phyloP scores from a whole-genome alignment of 2,888 invertebrate genomes.

The Caenorhabditis wallacei region DNA sequence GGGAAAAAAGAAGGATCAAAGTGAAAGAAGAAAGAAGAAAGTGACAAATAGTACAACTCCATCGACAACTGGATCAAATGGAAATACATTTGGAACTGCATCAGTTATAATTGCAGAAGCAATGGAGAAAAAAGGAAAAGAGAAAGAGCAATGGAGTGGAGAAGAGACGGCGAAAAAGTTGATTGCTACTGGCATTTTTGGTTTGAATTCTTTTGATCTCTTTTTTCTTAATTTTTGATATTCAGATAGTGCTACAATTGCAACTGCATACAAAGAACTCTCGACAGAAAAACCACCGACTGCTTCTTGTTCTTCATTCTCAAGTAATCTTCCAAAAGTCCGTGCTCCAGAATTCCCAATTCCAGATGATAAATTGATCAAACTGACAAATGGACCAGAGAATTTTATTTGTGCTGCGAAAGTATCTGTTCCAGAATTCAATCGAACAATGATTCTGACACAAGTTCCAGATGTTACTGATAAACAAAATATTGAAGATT shows the following conservation, averaged over 20 bases:
- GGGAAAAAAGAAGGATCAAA: constrained; percentile 4
- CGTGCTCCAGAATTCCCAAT: constrained; percentile 34
- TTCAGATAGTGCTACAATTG: background rate
- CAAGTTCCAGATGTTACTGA: constrained; percentile 21
- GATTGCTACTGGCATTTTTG: constrained; percentile 14
- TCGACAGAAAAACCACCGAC: background rate
- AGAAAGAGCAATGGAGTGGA: constrained; percentile 22
- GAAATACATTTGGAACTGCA: background rate
- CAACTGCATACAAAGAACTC: background rate
- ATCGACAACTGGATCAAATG: constrained; percentile 1
- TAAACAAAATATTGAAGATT: constrained; percentile 26
- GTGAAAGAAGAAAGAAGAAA: background rate
- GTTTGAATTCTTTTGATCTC: background rate
- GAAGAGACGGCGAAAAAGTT: constrained; percentile 15
- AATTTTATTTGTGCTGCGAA: constrained; percentile 27
- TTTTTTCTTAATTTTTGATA: background rate
- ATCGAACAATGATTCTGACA: constrained; percentile 16
- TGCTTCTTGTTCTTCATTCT: background rate
- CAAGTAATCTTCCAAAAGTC: constrained; percentile 21
- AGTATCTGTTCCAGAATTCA: constrained; percentile 28
- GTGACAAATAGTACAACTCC: background rate
- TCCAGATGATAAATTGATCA: constrained; percentile 31
- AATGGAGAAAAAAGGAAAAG: constrained; percentile 4
- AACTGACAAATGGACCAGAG: background rate
- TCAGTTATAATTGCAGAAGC: background rate